A percentile compares a stretch with the other conserved stretches of the same genome.
phyloP scores from a whole-genome alignment of 2,113 vertebrate genomes.

The Brachypodius melanocephalos region DNA sequence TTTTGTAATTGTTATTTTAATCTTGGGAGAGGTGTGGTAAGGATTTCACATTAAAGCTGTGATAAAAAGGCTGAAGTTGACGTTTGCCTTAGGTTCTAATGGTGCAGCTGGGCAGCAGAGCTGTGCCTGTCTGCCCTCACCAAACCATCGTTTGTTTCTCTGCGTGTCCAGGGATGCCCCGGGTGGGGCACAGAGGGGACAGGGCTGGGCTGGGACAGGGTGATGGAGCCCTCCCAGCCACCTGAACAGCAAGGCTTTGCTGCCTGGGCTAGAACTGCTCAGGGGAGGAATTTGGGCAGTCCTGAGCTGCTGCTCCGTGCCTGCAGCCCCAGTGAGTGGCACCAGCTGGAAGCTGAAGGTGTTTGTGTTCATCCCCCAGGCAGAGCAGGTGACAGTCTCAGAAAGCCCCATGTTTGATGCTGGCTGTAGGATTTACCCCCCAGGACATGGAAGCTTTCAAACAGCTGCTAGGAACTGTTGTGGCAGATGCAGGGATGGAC shows the following conservation, averaged over 20 bases:
- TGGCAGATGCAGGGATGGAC: background rate
- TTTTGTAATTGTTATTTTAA: background rate
- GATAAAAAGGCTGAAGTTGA: background rate
- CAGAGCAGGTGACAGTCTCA: background rate
- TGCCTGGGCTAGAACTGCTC: background rate
- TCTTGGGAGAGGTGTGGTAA: background rate
- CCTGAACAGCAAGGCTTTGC: background rate
- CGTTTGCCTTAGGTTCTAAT: background rate
- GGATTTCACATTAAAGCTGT: background rate
- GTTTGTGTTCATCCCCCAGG: background rate
- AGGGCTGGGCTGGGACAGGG: background rate
- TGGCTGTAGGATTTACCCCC: background rate
- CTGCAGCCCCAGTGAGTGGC: background rate
- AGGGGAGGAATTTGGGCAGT: background rate
- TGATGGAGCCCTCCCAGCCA: background rate
- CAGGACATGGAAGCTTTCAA: background rate
- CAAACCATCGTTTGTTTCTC: rapidly evolving
- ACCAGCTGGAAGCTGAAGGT: background rate
- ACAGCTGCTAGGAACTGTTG: background rate
- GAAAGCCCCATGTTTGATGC: rapidly evolving
- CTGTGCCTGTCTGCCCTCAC: background rate
- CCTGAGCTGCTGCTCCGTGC: background rate
- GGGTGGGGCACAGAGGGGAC: background rate
- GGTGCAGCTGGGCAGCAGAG: background rate
- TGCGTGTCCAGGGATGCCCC: background rate